phyloP scores from a whole-genome alignment of 2,797 vertebrate genomes.

The Cynopterus sphinx region DNA sequence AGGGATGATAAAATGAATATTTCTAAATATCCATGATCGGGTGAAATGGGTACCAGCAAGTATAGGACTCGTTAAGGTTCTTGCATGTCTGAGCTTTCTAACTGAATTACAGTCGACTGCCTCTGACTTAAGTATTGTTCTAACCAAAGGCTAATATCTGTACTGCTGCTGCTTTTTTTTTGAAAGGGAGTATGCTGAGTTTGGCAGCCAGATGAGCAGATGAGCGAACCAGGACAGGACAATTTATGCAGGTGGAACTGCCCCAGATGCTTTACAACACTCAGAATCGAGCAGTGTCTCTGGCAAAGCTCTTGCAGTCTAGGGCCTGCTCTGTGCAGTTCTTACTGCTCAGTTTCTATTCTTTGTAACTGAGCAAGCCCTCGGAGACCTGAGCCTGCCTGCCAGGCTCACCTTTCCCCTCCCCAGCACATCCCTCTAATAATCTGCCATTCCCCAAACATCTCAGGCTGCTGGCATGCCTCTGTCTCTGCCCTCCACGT shows the following conservation, averaged over 20 bases:
- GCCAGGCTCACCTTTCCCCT: background rate
- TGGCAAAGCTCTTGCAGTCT: background rate
- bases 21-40: background rate
- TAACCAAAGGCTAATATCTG: background rate
- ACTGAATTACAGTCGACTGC: background rate
- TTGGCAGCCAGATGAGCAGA: background rate
- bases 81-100: background rate
- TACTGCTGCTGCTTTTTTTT: background rate
- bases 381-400: background rate
- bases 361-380: background rate
- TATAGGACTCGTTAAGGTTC: background rate
- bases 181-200: background rate
- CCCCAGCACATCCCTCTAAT: background rate
- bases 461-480: fast-evolving
- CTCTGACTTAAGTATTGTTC: background rate
- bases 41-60: background rate
- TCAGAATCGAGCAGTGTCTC: background rate
- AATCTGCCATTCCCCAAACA: background rate
- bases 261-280: too few relatives aligned
- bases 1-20: background rate
- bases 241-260: background rate
- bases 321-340: background rate
- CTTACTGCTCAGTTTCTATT: background rate
- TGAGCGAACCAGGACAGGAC: background rate
- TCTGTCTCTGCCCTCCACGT: background rate